Evolutionary conservation across 2,888 invertebrate genomes (phyloP).

Genomic region (Lasius fuliginosus): DNA sequence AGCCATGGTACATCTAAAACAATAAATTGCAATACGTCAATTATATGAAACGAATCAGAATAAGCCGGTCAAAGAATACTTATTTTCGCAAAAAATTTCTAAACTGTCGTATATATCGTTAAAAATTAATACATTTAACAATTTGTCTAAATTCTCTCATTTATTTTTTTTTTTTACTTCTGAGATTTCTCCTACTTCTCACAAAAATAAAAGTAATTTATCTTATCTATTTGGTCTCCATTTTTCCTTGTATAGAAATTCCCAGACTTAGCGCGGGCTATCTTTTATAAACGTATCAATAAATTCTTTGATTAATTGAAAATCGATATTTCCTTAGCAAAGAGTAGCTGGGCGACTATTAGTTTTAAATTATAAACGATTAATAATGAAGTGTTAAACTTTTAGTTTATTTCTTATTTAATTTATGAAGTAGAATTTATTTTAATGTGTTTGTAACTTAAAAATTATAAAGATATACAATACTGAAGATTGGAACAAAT

Average conservation of each 20-base stretch:
- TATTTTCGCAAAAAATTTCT: not conserved
- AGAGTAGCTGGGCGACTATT: not conserved
- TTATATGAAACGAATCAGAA: not conserved
- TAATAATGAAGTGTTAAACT: not conserved
- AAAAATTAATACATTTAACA: not conserved
- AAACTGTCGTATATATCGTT: not conserved
- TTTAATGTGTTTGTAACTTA: not conserved
- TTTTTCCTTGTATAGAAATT: not conserved
- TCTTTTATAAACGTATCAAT: not conserved
- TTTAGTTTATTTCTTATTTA: not conserved
- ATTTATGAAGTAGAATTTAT: not conserved
- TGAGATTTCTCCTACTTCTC: not conserved
- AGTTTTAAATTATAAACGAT: not conserved
- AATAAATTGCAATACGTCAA: slow-evolving; percentile 20
- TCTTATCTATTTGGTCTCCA: not conserved
- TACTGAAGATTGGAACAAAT: not conserved
- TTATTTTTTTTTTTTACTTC: not conserved
- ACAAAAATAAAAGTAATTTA: not conserved
- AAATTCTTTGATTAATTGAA: not conserved
- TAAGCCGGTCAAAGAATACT: not conserved
- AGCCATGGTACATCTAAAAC: slow-evolving; percentile 88
- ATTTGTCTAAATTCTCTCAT: not conserved
- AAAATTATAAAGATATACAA: not conserved
- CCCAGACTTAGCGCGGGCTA: not conserved
- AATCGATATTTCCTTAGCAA: not conserved